phyloP scores from a whole-genome alignment of 2,797 vertebrate genomes.

The Apodemus agrarius region DNA sequence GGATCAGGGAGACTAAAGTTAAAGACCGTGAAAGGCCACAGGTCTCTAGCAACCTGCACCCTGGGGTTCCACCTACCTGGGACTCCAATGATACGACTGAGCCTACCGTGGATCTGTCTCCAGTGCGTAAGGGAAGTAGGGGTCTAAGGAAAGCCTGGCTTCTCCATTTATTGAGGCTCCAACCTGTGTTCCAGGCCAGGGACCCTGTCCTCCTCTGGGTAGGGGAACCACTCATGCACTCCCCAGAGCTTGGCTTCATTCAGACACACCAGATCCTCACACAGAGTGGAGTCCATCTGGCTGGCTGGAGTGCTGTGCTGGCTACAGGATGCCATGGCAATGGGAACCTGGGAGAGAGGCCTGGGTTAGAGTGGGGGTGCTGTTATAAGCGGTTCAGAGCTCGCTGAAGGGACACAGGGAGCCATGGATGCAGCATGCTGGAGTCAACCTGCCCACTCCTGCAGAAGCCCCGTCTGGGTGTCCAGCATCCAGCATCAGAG shows the following conservation, averaged over 20 bases:
- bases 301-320: too few species aligned
- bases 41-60: too few species aligned
- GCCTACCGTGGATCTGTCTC: not conserved
- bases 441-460: not conserved
- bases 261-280: not conserved
- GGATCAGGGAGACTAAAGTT: not conserved
- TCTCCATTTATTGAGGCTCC: not conserved
- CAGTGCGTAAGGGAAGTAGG: not conserved
- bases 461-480: not conserved
- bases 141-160: fast-evolving
- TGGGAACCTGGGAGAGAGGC: not conserved
- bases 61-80: not conserved
- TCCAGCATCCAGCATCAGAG: not conserved
- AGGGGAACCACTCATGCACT: not conserved
- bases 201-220: fast-evolving
- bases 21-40: not conserved
- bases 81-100: not conserved
- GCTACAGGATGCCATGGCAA: not conserved
- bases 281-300: not conserved
- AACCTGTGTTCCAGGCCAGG: not conserved
- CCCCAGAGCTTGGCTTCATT: not conserved
- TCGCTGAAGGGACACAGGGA: not conserved
- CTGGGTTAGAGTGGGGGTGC: not conserved
- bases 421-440: too few species aligned
- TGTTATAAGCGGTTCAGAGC: not conserved